A percentile compares a stretch with the other conserved stretches of the same genome.
Conservation (phyloP, 1,140 invertebrate species). For the Drosophila setifemur region DNA sequence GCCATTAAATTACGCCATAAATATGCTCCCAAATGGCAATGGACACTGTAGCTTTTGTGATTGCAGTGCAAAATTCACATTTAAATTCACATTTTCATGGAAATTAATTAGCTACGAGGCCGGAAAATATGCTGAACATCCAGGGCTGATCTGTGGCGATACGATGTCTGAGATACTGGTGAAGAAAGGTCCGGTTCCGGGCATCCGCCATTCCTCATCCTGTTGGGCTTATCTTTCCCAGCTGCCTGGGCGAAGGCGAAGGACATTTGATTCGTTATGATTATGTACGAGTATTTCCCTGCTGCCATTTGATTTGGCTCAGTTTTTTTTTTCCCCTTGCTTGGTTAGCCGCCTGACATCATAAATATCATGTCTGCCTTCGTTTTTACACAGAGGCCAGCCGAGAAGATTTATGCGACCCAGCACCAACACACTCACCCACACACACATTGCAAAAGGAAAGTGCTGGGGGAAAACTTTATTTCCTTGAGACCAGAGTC, state of each 20-base stretch:
- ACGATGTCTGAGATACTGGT: not conserved
- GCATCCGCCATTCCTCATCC: slow-evolving; percentile 5
- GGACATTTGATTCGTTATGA: slow-evolving; percentile 60
- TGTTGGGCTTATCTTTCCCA: slow-evolving; percentile 8
- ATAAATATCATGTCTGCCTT: slow-evolving; percentile 69
- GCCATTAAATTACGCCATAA: slow-evolving; percentile 40
- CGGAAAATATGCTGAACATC: slow-evolving; percentile 37
- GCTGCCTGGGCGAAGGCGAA: slow-evolving; percentile 13
- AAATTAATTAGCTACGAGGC: slow-evolving; percentile 39
- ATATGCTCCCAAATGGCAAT: slow-evolving; percentile 44
- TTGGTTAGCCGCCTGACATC: slow-evolving; percentile 50
- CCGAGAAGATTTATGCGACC: slow-evolving; percentile 63
- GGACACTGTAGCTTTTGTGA: slow-evolving; percentile 38
- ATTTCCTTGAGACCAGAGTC: slow-evolving; percentile 35
- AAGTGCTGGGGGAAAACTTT: slow-evolving; percentile 39
- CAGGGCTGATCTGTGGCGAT: slow-evolving; percentile 23
- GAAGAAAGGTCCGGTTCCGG: not conserved
- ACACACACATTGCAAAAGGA: slow-evolving; percentile 1
- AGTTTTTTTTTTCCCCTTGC: slow-evolving; percentile 17
- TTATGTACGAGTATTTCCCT: slow-evolving; percentile 52
- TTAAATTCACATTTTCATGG: slow-evolving; percentile 40
- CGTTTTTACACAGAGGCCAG: slow-evolving; percentile 37
- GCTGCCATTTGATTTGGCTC: slow-evolving; percentile 32
- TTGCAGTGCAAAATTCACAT: slow-evolving; percentile 43
- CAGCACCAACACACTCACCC: not conserved